Conservation (phyloP, 2,797 vertebrate species). For the Onychomys leucogaster region DNA sequence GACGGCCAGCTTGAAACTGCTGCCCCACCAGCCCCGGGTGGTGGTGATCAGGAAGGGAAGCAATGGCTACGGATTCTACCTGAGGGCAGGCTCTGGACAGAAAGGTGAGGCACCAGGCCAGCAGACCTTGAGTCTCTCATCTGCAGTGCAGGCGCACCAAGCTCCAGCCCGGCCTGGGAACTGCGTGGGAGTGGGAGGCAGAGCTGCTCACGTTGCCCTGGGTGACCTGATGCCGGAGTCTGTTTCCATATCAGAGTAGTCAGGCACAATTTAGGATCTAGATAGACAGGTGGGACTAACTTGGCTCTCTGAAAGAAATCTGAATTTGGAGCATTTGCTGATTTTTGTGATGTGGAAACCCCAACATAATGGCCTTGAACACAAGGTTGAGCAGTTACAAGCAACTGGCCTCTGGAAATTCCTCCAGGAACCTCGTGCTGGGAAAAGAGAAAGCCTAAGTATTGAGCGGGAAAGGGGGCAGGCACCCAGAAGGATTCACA, state of each 20-base stretch:
- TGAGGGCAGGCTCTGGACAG: slow-evolving; percentile 85
- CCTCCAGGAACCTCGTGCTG: not conserved
- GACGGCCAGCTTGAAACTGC: slow-evolving; percentile 87
- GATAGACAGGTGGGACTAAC: not conserved
- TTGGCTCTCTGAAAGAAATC: not conserved
- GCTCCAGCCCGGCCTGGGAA: too few species aligned
- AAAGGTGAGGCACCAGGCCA: slow-evolving; percentile 82
- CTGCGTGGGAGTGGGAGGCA: not conserved
- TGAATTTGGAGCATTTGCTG: not conserved
- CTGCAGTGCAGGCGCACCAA: not conserved
- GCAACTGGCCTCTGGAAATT: not conserved
- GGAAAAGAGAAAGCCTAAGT: not conserved
- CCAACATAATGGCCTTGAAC: not conserved
- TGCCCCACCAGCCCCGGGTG: slow-evolving; percentile 91
- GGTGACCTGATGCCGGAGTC: not conserved
- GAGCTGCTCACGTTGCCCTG: rapidly evolving
- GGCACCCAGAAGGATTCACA: not conserved
- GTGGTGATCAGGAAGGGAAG: slow-evolving; percentile 89
- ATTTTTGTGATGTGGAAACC: not conserved
- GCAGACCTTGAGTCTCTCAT: not conserved
- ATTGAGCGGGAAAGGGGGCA: not conserved
- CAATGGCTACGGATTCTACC: slow-evolving; percentile 93
- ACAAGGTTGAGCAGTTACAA: not conserved
- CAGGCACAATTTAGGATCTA: not conserved
- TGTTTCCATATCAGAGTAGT: not conserved